Base-by-base conservation (phyloP, 2,888 invertebrate genomes). In the Drymonia ruficornis region DNA sequence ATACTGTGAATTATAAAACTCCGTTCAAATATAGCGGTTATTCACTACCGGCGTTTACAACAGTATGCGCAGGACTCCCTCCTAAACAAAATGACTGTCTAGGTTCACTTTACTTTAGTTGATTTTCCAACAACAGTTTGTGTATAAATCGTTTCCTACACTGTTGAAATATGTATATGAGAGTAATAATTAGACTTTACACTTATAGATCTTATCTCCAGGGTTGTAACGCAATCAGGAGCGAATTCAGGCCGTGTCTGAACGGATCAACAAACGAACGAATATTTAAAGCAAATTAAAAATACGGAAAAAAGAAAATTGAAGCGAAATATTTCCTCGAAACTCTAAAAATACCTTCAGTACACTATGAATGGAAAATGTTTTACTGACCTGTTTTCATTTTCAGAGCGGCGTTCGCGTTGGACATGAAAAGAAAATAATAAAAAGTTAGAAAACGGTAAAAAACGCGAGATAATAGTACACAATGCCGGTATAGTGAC, bases 361-460 rank as follows among this genome's bases (percentile, higher is more conserved):
- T 53, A 46, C 12, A 46, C 54, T 55, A 45, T 53, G 52, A 63
- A 63, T 53, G 47, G 55, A 61, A 57, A 55, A 52, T 44, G 2
- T 65, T 70, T 72, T 63, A 74, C 79, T 61, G 69, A 83, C 78
- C 80, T 81, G 67, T 67, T 77, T 71, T 64, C 59, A 66, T 65
- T 61, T 65, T 61, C 57, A 60, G 59, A 53, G 50, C 51, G 58
- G 60, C 57, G 52, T 67, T 61, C 52, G 55, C 56, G 52, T 56
- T 58, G 62, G 61, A 67, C 56, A 70, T 70, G 63, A 44, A 70
- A 70, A 67, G 53, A 63, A 67, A 63, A 61, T 8, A 59, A 61
- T n/a, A 34, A 40, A 54, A 16, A 50, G 50, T 70, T 60, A 70
- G 54, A 7, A 1, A 44, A n/a, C 2, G 15, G 15, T 12, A 15